Evolutionary conservation across 2,888 invertebrate species (phyloP), one percentile per base, ranked within the genome.

Genomic region (Hesperia comma): DNA sequence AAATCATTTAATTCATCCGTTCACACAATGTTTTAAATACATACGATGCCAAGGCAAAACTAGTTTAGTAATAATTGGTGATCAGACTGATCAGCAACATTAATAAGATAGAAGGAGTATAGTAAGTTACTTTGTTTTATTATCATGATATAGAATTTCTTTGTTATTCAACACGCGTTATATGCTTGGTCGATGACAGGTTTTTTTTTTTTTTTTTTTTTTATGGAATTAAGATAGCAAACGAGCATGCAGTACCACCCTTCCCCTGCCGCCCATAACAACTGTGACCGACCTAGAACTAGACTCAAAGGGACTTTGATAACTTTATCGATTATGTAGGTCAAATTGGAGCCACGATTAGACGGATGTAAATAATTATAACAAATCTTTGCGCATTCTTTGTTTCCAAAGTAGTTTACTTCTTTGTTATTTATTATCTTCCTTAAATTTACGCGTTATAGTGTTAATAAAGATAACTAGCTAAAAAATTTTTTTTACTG

Each of bases 241-340:
- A n/a, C n/a, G n/a, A n/a, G n/a, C n/a, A n/a, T n/a, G n/a, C n/a
- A n/a, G n/a, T n/a, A n/a, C n/a, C n/a, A n/a, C n/a, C n/a, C n/a
- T n/a, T n/a, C n/a, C n/a, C n/a, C n/a, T n/a, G n/a, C n/a, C n/a
- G n/a, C n/a, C n/a, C n/a, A n/a, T n/a, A n/a, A n/a, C n/a, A n/a
- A n/a, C n/a, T n/a, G n/a, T n/a, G n/a, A n/a, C n/a, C n/a, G n/a
- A n/a, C n/a, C n/a, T n/a, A n/a, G n/a, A n/a, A n/a, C n/a, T n/a
- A n/a, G n/a, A n/a, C n/a, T n/a, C n/a, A n/a, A n/a, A n/a, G n/a
- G 67, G 61, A 43, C 64, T 63, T 8, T 40, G 71, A 70, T 70
- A 70, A 70, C 21, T 32, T 51, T 70, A 67, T 66, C 68, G 19
- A 37, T 4, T 51, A 64, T 46, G 19, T 66, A 40, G 53, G 66